Percentiles rank a stretch among this genome's conserved stretches.
Conservation (phyloP, 2,888 invertebrate species). For the Nebria salina region DNA sequence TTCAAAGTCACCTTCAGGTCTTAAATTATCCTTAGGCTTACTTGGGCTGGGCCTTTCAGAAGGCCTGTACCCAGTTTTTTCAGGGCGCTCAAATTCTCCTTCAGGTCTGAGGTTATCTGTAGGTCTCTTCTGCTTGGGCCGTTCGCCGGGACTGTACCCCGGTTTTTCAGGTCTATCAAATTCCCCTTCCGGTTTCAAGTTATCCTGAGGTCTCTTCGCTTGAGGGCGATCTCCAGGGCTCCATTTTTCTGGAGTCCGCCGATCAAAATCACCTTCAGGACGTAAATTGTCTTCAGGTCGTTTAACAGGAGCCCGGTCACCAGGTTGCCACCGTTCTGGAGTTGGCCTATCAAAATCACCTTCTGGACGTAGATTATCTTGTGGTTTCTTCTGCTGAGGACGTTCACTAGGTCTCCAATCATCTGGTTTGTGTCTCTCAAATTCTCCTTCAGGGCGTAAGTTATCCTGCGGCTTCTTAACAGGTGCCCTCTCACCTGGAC, state of each 20-base stretch:
- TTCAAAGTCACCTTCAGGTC: constrained; percentile 56
- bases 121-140: constrained; percentile 63
- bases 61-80: constrained; percentile 52
- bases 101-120: constrained; percentile 67
- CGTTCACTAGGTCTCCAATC: constrained; percentile 62
- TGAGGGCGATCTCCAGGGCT: constrained; percentile 61
- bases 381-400: constrained; percentile 58
- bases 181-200: constrained; percentile 62
- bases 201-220: constrained; percentile 62
- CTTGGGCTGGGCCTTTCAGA: constrained; percentile 60
- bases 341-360: constrained; percentile 62
- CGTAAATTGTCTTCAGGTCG: constrained; percentile 63
- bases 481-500: constrained; percentile 65
- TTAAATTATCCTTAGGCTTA: constrained; percentile 61
- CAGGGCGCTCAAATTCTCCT: constrained; percentile 59
- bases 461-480: constrained; percentile 71
- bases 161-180: constrained; percentile 60
- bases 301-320: constrained; percentile 60
- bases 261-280: constrained; percentile 65
- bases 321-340: constrained; percentile 60
- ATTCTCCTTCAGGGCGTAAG: constrained; percentile 69
- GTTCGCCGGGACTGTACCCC: constrained; percentile 60
- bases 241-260: constrained; percentile 55
- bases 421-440: constrained; percentile 61
- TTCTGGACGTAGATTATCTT: constrained; percentile 64